A percentile compares a stretch with the other conserved stretches of the same genome.
Evolutionary conservation across 30 jellyfish, hydroid and myxozoan species (phyloP).

Genomic region (Nemopilema nomurai): DNA sequence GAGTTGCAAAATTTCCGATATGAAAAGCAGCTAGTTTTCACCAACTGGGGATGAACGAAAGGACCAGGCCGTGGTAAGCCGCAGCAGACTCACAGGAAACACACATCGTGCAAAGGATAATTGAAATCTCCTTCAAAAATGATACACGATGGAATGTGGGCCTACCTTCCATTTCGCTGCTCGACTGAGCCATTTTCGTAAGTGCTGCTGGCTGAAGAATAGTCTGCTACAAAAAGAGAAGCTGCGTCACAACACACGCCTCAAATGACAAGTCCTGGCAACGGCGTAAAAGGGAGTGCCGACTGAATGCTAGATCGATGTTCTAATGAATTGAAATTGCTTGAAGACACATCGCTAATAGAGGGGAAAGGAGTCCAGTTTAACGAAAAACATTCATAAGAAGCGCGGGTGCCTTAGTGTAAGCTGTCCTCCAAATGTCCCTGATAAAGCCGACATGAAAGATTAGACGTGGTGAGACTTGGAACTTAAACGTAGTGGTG

Average conservation of each 20-base stretch:
- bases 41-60: background rate
- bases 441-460: too few species aligned
- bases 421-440: too few species aligned
- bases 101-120: background rate
- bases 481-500: too few species aligned
- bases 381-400: too few species aligned
- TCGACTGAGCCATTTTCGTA: slow-evolving; percentile 77
- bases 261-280: too few species aligned
- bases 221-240: slow-evolving; percentile 80
- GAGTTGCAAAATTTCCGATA: background rate
- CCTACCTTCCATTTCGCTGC: slow-evolving; percentile 37
- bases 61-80: background rate
- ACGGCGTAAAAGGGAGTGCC: background rate
- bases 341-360: too few species aligned
- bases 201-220: slow-evolving; percentile 88
- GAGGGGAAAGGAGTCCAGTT: too few species aligned
- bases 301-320: too few species aligned
- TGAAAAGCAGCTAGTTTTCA: background rate
- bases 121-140: too few species aligned
- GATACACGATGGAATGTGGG: background rate
- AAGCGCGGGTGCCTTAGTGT: too few species aligned
- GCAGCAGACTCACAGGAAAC: background rate
- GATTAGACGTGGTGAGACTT: too few species aligned
- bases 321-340: too few species aligned
- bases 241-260: background rate